These are phyloP conservation scores for Aproaerema taeniolella DNA, from an alignment of 2,888 invertebrate species.

Conservation along the genomic window DNA sequence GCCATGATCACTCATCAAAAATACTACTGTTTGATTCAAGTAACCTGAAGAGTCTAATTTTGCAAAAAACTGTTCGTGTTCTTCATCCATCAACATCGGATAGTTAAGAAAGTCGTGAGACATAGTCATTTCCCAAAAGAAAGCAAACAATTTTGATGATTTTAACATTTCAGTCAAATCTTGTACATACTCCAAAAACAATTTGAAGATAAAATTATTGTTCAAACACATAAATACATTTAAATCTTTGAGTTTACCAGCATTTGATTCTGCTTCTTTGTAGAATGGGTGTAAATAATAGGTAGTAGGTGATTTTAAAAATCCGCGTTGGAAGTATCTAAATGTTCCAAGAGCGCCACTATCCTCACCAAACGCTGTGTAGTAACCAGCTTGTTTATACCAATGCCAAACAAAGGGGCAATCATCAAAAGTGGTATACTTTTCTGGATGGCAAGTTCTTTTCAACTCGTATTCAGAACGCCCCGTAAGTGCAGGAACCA, in stretches of 20 bases:
- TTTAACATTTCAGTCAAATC: constrained; percentile 77
- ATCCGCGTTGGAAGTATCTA: constrained; percentile 9
- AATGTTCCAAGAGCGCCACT: constrained; percentile 55
- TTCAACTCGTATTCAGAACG: constrained; percentile 77
- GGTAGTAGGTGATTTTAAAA: neutral
- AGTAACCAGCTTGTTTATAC: constrained; percentile 81
- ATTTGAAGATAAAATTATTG: constrained; percentile 78
- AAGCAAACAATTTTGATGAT: constrained; percentile 81
- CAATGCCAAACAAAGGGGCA: constrained; percentile 90
- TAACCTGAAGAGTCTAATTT: constrained; percentile 60
- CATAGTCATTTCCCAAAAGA: constrained; percentile 87
- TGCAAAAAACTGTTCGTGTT: constrained; percentile 74
- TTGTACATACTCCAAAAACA: constrained; percentile 81
- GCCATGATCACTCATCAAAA: constrained; percentile 91
- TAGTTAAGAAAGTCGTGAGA: constrained; percentile 87
- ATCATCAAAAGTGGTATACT: constrained; percentile 78
- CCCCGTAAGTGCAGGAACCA: constrained; percentile 87
- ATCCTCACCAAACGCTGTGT: constrained; percentile 89
- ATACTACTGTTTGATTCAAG: constrained; percentile 79
- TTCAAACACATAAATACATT: constrained; percentile 78
- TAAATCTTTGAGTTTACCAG: constrained; percentile 34
- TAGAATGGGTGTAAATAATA: neutral
- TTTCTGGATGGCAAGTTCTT: constrained; percentile 74
- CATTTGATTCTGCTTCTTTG: neutral
- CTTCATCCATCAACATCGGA: constrained; percentile 82